Evolutionary conservation across 2,113 vertebrate species (phyloP), one percentile per base, ranked within the genome.

Genomic region (Echinops telfairi): DNA sequence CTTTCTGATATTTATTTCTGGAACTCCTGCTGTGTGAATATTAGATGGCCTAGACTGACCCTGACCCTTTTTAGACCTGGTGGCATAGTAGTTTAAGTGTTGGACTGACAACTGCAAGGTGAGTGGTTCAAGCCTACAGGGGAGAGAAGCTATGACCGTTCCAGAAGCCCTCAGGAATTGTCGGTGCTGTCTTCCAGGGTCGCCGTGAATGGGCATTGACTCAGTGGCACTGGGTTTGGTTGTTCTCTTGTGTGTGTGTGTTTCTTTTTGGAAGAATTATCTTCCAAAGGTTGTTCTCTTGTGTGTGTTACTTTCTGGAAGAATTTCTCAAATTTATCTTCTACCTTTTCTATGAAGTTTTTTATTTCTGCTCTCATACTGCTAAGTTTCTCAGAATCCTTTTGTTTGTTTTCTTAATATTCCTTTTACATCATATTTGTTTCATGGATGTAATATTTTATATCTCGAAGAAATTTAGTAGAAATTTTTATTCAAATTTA

Each of bases 361-460:
- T 64, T 40, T n/a, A 12, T 81, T 76, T 81, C 53, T 83, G 11
- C 15, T 47, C 33, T 89, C 33, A 70, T 89, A 22, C 71, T 82
- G 93, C 64, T 78, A 77, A 86, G 78, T 84, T 80, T 62, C 43
- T 19, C 58, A 73, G 38, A 68, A 36, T 38, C 73, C 47, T 77
- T 79, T 70, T 83, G 29, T 78, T 53, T 53, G 3, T 94, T 83
- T 57, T 78, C 62, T 68, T 25, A 78, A n/a, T 64, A 31, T 75
- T 87, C 36, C 27, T 40, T 36, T 76, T 53, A 66, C 33, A n/a
- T 66, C 33, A 17, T 40, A 29, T n/a, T 77, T 83, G 33, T 64
- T 60, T 70, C 53, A 3, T 83, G 23, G 53, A 89, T 19, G 4
- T 27, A 38, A 0, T 78, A 17, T 57, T 31, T 27, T 92, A 71